Evolutionary conservation across 1,140 invertebrate species (phyloP).

Genomic region (Pogonomyrmex californicus): DNA sequence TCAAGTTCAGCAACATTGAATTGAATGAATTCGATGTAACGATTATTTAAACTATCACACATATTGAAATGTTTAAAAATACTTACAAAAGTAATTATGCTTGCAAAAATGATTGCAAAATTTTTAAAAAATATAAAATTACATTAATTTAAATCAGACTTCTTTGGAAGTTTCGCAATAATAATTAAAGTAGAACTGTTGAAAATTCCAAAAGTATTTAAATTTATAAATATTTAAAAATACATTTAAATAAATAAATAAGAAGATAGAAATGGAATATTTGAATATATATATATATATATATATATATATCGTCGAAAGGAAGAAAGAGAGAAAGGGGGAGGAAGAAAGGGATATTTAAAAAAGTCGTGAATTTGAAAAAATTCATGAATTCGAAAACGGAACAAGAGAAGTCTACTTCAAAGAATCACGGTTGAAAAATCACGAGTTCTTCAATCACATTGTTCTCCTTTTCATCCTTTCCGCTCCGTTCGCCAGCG

Average conservation of each 20-base stretch:
- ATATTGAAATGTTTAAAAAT: background rate
- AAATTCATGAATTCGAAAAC: too few relatives aligned
- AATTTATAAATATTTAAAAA: background rate
- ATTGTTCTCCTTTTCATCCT: background rate
- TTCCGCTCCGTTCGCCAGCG: slow-evolving; percentile 39
- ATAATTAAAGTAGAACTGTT: background rate
- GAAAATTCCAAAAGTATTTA: background rate
- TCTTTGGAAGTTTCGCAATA: background rate
- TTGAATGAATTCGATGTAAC: background rate
- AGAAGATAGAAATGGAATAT: too few relatives aligned
- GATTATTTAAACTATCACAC: background rate
- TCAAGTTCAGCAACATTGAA: background rate
- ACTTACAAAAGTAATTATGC: background rate
- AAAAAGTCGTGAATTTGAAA: background rate
- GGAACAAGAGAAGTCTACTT: too few relatives aligned
- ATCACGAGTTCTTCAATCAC: slow-evolving; percentile 29
- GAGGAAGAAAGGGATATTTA: background rate
- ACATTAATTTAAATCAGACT: background rate
- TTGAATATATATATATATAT: too few relatives aligned
- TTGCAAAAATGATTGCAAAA: too few relatives aligned
- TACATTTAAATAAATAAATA: too few relatives aligned
- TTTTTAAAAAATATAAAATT: background rate
- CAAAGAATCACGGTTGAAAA: slow-evolving; percentile 15
- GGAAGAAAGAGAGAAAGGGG: background rate
- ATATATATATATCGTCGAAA: too few relatives aligned